These are phyloP conservation scores for Gila robusta DNA, from an alignment of 2,797 vertebrate genomes.

Conservation along the genomic window DNA sequence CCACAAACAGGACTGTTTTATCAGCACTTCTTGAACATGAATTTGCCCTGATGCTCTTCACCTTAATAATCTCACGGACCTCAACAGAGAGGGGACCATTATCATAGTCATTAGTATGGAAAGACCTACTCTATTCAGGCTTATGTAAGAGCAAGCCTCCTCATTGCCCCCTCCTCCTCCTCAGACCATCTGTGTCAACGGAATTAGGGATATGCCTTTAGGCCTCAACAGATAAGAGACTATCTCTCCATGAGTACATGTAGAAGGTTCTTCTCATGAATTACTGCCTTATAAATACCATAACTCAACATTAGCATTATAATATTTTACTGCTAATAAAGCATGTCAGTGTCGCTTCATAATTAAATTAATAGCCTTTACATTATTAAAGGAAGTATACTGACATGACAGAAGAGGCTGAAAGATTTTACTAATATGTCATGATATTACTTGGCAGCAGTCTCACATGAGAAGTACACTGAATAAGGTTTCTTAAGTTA, in stretches of 20 bases:
- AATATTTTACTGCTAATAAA: background rate
- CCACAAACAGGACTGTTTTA: background rate
- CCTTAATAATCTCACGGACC: slow-evolving; percentile 33
- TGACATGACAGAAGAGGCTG: background rate
- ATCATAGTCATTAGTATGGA: slow-evolving; percentile 43
- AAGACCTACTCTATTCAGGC: slow-evolving; percentile 44
- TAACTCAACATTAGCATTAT: background rate
- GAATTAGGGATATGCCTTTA: slow-evolving; percentile 56
- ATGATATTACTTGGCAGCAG: background rate
- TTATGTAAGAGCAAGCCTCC: slow-evolving; percentile 47
- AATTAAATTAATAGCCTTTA: background rate
- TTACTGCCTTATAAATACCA: background rate
- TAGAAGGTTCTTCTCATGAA: background rate
- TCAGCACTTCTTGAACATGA: background rate
- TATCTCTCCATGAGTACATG: slow-evolving; percentile 18
- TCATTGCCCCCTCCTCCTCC: slow-evolving; percentile 37
- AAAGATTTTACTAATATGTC: background rate
- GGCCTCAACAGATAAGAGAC: slow-evolving; percentile 30
- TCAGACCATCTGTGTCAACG: slow-evolving; percentile 55
- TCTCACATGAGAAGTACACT: background rate
- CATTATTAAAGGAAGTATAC: background rate
- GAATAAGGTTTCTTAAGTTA: background rate
- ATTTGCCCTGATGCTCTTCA: background rate
- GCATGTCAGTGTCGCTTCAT: background rate
- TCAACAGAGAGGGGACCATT: slow-evolving; percentile 35